phyloP scores from a whole-genome alignment of 2,113 vertebrate genomes.

The Astur gentilis region DNA sequence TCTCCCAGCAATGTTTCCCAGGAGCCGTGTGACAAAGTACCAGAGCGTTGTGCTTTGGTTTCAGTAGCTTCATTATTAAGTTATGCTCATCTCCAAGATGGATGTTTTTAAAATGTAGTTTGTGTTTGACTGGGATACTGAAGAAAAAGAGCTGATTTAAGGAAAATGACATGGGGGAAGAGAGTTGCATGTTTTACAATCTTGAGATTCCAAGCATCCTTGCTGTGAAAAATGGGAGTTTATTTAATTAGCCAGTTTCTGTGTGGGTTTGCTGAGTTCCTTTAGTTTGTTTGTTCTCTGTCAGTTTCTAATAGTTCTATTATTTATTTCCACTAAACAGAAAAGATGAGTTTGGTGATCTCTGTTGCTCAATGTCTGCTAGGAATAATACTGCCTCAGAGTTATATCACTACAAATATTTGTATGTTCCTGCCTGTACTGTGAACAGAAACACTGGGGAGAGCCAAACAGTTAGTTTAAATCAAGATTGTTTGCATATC shows the following conservation, averaged over 20 bases:
- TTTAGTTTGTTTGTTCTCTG: conserved; percentile 22
- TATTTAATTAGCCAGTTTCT: conserved; percentile 19
- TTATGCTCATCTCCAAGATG: background rate
- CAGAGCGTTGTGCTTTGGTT: background rate
- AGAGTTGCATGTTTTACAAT: background rate
- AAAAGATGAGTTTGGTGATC: background rate
- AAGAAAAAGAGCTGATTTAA: conserved; percentile 20
- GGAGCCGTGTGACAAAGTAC: background rate
- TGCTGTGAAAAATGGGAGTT: background rate
- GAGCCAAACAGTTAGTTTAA: background rate
- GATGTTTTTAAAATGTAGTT: background rate
- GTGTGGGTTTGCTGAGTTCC: conserved; percentile 21
- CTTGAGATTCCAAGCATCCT: conserved; percentile 24
- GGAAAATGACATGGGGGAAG: background rate
- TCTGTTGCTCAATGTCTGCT: background rate
- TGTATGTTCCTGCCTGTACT: background rate
- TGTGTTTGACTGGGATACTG: background rate
- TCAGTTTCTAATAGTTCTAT: background rate
- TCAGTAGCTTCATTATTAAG: background rate
- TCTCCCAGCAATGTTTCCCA: background rate
- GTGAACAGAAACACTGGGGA: background rate
- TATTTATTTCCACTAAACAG: background rate
- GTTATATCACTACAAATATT: background rate
- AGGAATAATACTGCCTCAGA: background rate
- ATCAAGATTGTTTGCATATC: background rate